These are phyloP conservation scores for Dolichopus griseipennis DNA, from an alignment of 2,888 invertebrate genomes.

Conservation along the genomic window DNA sequence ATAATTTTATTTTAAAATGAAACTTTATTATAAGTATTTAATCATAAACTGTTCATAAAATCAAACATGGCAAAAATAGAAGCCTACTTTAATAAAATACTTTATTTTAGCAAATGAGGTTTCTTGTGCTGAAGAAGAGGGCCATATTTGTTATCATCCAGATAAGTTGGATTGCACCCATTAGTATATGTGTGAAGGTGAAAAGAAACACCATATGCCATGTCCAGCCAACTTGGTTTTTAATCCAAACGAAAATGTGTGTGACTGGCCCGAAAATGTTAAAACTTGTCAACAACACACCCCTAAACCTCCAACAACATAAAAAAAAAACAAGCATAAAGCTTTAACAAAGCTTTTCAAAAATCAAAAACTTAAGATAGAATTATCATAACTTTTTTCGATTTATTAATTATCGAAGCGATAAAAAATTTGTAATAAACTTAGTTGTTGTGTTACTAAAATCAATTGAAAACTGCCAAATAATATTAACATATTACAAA, in stretches of 20 bases:
- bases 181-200: constrained; percentile 95
- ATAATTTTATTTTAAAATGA: constrained; percentile 1
- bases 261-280: constrained; percentile 94
- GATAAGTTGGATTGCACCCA: constrained; percentile 87
- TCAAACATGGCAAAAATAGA: too few relatives aligned
- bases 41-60: too few relatives aligned
- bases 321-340: constrained; percentile 9
- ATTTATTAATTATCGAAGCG: too few relatives aligned
- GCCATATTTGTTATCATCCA: constrained; percentile 88
- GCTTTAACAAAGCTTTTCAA: too few relatives aligned
- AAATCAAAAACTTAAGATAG: too few relatives aligned
- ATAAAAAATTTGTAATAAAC: too few relatives aligned
- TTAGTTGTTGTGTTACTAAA: too few relatives aligned
- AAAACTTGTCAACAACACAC: constrained; percentile 72
- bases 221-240: constrained; percentile 88
- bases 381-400: too few relatives aligned
- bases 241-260: constrained; percentile 86
- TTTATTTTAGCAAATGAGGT: constrained; percentile 68
- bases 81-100: constrained; percentile 8
- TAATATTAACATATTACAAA: too few relatives aligned
- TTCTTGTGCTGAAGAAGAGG: constrained; percentile 84
- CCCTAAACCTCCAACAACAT: constrained; percentile 50
- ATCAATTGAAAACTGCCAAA: too few relatives aligned
- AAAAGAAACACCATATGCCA: constrained; percentile 92
- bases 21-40: too few relatives aligned